phyloP scores from a whole-genome alignment of 2,888 invertebrate species.

The Ceratothoa steindachneri region DNA sequence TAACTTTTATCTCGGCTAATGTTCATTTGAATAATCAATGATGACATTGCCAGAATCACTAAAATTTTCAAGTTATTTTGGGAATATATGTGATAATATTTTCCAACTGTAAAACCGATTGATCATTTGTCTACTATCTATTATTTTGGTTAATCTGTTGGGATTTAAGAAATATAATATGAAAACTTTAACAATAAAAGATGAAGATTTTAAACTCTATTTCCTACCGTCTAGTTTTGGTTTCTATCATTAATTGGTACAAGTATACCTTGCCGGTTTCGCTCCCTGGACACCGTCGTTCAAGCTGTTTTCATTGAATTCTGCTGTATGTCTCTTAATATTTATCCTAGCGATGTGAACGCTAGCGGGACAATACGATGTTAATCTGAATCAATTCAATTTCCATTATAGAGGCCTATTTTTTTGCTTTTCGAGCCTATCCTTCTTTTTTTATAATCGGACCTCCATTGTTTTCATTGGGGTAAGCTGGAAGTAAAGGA shows the following conservation, averaged over 20 bases:
- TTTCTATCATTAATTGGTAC: neutral
- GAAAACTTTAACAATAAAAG: neutral
- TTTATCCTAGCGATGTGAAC: neutral
- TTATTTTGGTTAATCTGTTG: neutral
- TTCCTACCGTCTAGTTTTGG: neutral
- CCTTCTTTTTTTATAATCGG: neutral
- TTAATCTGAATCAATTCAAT: neutral
- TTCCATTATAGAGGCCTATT: neutral
- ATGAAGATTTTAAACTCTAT: neutral
- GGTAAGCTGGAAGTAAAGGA: neutral
- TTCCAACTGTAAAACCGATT: neutral
- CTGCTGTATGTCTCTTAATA: neutral
- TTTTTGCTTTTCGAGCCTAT: neutral
- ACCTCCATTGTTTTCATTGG: neutral
- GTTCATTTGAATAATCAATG: neutral
- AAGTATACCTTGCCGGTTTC: neutral
- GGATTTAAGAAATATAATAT: neutral
- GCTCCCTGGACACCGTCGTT: neutral
- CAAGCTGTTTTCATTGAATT: slow-evolving; percentile 8
- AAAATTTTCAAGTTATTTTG: neutral
- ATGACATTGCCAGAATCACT: neutral
- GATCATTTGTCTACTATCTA: neutral
- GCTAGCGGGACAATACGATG: slow-evolving; percentile 1
- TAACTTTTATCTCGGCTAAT: neutral
- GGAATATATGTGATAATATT: neutral